Percentiles rank a stretch among this genome's conserved stretches.
Conservation (phyloP, 2,797 vertebrate genomes). For the Darevskia mixta region DNA sequence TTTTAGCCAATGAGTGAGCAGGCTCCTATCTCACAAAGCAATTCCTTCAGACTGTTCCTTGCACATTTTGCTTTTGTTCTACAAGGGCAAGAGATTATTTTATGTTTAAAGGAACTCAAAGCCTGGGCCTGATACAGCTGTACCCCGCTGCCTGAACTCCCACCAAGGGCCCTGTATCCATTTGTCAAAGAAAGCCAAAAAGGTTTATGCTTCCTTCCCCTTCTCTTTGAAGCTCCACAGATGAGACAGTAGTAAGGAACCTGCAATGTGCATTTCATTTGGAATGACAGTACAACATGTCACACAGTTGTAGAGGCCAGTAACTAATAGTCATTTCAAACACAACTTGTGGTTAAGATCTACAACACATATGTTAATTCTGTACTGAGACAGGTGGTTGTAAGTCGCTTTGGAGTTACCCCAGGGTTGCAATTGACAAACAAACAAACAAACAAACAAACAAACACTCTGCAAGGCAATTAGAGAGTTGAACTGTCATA, state of each 20-base stretch:
- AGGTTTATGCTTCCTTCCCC: neutral
- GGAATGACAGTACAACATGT: no score
- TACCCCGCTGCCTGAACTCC: no score
- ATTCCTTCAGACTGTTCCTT: no score
- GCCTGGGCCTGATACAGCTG: no score
- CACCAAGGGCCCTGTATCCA: fast-evolving
- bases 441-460: no score
- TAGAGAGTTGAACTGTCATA: neutral
- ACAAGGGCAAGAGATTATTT: neutral
- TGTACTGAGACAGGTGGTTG: neutral
- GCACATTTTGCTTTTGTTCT: no score
- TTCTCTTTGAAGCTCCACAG: neutral
- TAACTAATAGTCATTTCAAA: neutral
- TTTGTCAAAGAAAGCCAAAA: neutral
- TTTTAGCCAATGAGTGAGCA: no score
- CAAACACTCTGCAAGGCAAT: no score
- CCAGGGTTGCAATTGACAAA: no score
- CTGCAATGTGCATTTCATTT: neutral
- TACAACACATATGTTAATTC: neutral
- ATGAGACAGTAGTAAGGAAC: neutral
- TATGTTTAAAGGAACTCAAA: neutral
- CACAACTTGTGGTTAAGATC: neutral
- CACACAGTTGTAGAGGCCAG: neutral
- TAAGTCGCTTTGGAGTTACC: no score
- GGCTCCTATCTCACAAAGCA: no score